Base-by-base conservation (phyloP, 2,113 vertebrate genomes). In the Dipodomys ordii region DNA sequence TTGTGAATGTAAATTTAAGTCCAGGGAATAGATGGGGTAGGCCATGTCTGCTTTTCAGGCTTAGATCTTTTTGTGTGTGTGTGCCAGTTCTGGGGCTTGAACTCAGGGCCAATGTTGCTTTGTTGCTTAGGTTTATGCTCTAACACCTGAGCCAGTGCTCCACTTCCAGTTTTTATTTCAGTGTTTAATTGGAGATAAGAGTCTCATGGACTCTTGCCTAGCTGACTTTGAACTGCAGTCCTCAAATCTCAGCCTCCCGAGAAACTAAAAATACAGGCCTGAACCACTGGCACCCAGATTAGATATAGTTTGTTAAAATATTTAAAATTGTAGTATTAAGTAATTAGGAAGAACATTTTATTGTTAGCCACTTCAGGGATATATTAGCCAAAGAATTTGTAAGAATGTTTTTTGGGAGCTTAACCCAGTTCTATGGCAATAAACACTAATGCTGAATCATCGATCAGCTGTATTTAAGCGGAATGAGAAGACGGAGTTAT, bases 1-100 rank as follows among this genome's bases (percentile, higher is more conserved):
- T 94, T 72, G 73, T 83, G 39, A 93, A 88, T 6, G 28, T 93
- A 71, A 71, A n/a, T 89, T 35, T 88, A 84, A 90, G 20, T 83
- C 44, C 16, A 88, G 25, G 46, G 60, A 79, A 23, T 85, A 44
- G 23, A 30, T 49, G 1, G 49, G 12, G 9, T 77, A 60, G 18
- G 22, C 79, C 28, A 82, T 10, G 22, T 85, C 49, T 30, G 3
- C 78, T 87, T 46, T 89, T 89, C 1, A 93, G 68, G 53, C 60
- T 96, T 92, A 87, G 53, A 18, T 57, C 15, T 57, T 16, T 57
- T 13, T 57, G 53, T 57, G 53, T 57, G 53, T 16, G 15, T 57
- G 53, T 57, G 53, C 15, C 53, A 13, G 53, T 57, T 57, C 15
- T 57, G 15, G 53, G 53, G 53, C 15, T 57, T 57, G 53, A 57